phyloP scores from a whole-genome alignment of 2,113 vertebrate genomes.

The Fregetta grallaria region DNA sequence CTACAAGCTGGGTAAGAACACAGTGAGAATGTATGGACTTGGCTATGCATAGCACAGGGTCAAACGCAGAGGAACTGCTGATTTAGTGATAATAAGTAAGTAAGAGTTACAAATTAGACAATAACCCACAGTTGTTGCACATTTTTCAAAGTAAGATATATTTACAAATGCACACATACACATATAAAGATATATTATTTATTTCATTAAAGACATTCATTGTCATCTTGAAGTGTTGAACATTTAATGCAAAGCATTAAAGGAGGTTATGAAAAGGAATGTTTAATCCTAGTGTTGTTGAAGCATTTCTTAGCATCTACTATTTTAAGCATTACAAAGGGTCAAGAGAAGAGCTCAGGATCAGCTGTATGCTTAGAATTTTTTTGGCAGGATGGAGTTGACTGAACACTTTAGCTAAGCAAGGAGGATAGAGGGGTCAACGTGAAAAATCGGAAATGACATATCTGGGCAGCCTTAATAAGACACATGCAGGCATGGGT shows the following conservation, averaged over 20 bases:
- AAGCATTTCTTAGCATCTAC: background rate
- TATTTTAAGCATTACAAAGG: background rate
- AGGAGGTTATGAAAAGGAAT: background rate
- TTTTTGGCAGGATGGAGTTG: constrained; percentile 47
- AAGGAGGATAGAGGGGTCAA: constrained; percentile 13
- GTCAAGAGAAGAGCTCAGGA: constrained; percentile 21
- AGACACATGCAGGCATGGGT: constrained; percentile 10
- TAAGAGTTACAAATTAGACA: background rate
- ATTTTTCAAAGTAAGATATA: background rate
- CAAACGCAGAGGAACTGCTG: background rate
- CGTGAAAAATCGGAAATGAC: constrained; percentile 47
- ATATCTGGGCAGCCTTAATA: constrained; percentile 55
- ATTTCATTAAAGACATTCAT: background rate
- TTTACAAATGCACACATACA: background rate
- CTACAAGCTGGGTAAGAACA: fast-evolving
- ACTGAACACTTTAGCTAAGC: constrained; percentile 33
- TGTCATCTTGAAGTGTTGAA: background rate
- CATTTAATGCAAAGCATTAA: background rate
- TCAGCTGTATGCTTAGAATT: constrained; percentile 38
- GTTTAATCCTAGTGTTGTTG: background rate
- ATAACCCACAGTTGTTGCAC: background rate
- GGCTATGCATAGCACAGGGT: background rate
- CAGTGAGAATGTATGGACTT: background rate
- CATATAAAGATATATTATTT: background rate
- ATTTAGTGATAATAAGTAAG: background rate